phyloP scores from a whole-genome alignment of 2,888 invertebrate species.

The Polymixis lichenea region DNA sequence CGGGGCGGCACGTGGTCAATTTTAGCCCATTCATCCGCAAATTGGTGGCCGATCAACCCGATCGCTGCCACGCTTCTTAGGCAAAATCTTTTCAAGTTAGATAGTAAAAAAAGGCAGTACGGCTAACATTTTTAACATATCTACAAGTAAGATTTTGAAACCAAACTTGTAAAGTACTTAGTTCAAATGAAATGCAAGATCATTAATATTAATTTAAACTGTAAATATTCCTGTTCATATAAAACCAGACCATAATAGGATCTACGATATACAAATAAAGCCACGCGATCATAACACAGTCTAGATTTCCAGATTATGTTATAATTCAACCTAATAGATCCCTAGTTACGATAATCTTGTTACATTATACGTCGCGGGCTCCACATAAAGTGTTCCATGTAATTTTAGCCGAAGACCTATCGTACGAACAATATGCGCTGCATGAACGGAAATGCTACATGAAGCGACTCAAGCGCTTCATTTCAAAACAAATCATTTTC shows the following conservation, averaged over 20 bases:
- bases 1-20: conserved; percentile 78
- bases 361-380: conserved; percentile 30
- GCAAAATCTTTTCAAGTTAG: background rate
- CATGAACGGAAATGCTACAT: conserved; percentile 30
- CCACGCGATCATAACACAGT: conserved; percentile 2
- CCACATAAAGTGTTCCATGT: conserved; percentile 19
- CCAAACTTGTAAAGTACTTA: background rate
- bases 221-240: conserved; percentile 1
- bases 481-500: conserved; percentile 43
- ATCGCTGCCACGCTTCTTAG: conserved; percentile 15
- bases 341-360: conserved; percentile 38
- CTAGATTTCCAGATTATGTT: conserved; percentile 18
- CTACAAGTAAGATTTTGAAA: background rate
- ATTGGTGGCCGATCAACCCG: conserved; percentile 70
- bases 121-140: background rate
- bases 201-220: conserved; percentile 17
- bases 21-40: conserved; percentile 75
- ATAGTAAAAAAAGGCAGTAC: background rate
- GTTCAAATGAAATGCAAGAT: conserved; percentile 8
- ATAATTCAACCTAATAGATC: conserved; percentile 21
- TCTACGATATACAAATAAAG: conserved; percentile 29
- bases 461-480: conserved; percentile 31
- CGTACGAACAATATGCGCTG: conserved; percentile 39
- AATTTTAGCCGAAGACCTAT: conserved; percentile 32
- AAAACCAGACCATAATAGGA: background rate